These are phyloP conservation scores for Tenebrio molitor DNA, from an alignment of 1,140 invertebrate genomes.

Conservation along the genomic window DNA sequence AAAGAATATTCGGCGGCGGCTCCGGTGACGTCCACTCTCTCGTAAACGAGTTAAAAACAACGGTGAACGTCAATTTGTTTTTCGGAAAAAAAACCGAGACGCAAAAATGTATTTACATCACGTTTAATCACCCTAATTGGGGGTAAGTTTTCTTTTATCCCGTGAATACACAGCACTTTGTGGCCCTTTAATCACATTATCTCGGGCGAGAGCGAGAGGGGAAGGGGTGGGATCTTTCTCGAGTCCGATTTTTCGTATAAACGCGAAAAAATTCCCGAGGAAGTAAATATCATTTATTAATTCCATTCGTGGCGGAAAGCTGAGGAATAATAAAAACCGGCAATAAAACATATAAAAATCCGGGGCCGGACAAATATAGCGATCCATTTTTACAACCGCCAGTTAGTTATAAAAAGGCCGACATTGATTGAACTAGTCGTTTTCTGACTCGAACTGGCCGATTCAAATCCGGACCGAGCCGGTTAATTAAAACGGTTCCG, in stretches of 20 bases:
- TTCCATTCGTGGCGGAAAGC: constrained; percentile 12
- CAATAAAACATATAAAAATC: constrained; percentile 4
- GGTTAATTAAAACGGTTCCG: constrained; percentile 24
- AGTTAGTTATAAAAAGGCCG: neutral
- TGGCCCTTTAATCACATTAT: constrained; percentile 25
- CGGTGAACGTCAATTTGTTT: constrained; percentile 23
- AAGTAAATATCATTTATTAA: constrained; percentile 33
- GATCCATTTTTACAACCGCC: constrained; percentile 3
- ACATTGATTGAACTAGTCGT: neutral
- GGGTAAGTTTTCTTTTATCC: constrained; percentile 23
- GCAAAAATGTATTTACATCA: constrained; percentile 18
- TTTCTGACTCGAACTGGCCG: neutral
- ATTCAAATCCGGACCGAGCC: neutral
- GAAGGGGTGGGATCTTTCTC: neutral
- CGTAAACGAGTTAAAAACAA: constrained; percentile 26
- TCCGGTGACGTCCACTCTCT: neutral
- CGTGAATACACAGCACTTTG: constrained; percentile 22
- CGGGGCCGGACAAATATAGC: neutral
- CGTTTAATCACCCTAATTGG: constrained; percentile 26
- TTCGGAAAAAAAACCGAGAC: constrained; percentile 15
- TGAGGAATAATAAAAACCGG: constrained; percentile 13
- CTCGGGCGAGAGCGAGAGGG: neutral
- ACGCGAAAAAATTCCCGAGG: constrained; percentile 1
- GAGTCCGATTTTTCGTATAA: neutral
- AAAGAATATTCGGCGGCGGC: constrained; percentile 30